phyloP scores from a whole-genome alignment of 1,140 invertebrate genomes.

The Lordiphosa mommai region DNA sequence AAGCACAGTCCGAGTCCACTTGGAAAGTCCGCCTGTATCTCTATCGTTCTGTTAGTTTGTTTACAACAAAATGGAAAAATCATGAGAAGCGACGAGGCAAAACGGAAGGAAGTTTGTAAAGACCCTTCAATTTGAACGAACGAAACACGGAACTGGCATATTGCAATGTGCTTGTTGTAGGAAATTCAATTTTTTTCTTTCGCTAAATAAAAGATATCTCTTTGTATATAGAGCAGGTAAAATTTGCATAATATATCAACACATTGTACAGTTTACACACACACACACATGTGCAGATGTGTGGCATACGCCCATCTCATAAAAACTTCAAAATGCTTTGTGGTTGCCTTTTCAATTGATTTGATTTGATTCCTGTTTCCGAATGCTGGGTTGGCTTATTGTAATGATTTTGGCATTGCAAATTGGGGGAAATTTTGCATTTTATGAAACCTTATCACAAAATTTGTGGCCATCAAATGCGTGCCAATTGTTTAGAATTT shows the following conservation, averaged over 20 bases:
- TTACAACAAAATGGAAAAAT: constrained; percentile 53
- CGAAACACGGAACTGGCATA: constrained; percentile 60
- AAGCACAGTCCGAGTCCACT: constrained; percentile 9
- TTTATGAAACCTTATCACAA: constrained; percentile 53
- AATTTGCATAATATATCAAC: constrained; percentile 65
- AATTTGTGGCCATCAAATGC: constrained; percentile 58
- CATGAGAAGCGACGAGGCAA: constrained; percentile 24
- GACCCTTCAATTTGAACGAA: constrained; percentile 59
- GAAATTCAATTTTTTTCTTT: constrained; percentile 23
- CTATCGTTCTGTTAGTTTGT: constrained; percentile 45
- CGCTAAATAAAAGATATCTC: constrained; percentile 43
- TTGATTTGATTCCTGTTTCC: constrained; percentile 52
- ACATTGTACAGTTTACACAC: constrained; percentile 38
- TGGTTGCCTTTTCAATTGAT: constrained; percentile 60
- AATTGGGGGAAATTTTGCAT: constrained; percentile 42
- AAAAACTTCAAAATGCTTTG: constrained; percentile 49
- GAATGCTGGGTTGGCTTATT: constrained; percentile 21
- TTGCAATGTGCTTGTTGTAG: constrained; percentile 44
- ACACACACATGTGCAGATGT: not conserved
- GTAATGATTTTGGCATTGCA: constrained; percentile 53
- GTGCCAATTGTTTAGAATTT: not conserved
- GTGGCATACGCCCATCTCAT: constrained; percentile 41
- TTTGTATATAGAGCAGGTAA: constrained; percentile 26
- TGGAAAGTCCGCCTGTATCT: constrained; percentile 37
- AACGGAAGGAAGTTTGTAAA: constrained; percentile 57